Conservation (phyloP, 2,113 vertebrate genomes). For the Amphiprion ocellaris region DNA sequence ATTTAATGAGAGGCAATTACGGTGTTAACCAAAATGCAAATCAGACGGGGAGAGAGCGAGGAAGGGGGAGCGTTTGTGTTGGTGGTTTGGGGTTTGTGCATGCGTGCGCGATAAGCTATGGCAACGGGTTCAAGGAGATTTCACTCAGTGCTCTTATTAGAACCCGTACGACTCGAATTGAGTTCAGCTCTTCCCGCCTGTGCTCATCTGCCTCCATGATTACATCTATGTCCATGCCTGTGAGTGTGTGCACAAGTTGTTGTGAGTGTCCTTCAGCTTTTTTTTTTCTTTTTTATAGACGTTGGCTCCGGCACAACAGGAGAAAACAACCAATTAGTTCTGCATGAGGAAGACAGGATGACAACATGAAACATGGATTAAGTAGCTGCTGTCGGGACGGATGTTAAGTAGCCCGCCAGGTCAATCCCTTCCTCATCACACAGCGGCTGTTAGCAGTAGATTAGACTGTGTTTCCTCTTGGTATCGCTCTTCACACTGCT, state of each 20-base stretch:
- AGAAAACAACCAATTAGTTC: constrained; percentile 80
- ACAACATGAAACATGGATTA: constrained; percentile 71
- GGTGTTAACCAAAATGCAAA: constrained; percentile 83
- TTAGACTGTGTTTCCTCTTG: constrained; percentile 37
- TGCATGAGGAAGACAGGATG: constrained; percentile 46
- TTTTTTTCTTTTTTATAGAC: constrained; percentile 13
- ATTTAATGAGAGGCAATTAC: constrained; percentile 84
- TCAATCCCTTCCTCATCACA: constrained; percentile 55
- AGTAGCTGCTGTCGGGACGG: constrained; percentile 55
- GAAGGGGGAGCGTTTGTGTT: constrained; percentile 15
- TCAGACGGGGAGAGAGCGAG: constrained; percentile 50
- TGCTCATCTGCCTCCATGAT: constrained; percentile 39
- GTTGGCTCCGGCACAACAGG: constrained; percentile 45
- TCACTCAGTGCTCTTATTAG: constrained; percentile 41
- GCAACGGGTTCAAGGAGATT: constrained; percentile 70
- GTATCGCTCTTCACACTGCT: constrained; percentile 26
- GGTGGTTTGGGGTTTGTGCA: constrained; percentile 3
- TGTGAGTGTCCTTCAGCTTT: constrained; percentile 71
- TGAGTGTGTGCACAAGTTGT: constrained; percentile 43
- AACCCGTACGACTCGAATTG: constrained; percentile 14
- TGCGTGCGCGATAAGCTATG: constrained; percentile 40
- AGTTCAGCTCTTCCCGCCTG: constrained; percentile 36
- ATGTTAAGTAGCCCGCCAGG: constrained; percentile 53
- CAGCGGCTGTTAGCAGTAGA: constrained; percentile 52
- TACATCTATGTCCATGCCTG: constrained; percentile 24